Evolutionary conservation across 1,140 invertebrate genomes (phyloP).

Genomic region (Heliconius hermathena): DNA sequence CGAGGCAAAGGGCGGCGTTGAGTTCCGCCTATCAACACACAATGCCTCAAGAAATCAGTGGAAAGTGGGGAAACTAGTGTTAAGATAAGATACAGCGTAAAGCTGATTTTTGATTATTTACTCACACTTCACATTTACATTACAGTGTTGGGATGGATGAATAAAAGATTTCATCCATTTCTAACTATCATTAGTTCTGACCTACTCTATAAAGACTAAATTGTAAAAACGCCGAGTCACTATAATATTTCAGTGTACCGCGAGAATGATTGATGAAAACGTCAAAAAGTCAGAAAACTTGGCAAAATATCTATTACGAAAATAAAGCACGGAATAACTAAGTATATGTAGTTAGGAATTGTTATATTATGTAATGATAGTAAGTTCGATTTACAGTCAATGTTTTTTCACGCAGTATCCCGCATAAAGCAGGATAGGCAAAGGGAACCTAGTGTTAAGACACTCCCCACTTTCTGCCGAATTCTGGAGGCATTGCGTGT

Average conservation of each 20-base stretch:
- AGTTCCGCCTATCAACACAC: too few relatives aligned
- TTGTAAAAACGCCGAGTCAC: conserved; percentile 12
- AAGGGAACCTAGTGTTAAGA: too few relatives aligned
- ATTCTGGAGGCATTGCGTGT: too few relatives aligned
- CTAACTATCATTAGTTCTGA: background rate
- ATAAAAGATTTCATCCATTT: background rate
- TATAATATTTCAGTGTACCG: conserved; percentile 5
- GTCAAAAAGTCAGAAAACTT: background rate
- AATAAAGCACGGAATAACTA: background rate
- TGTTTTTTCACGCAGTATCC: too few relatives aligned
- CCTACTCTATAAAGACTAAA: background rate
- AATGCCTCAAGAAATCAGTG: too few relatives aligned
- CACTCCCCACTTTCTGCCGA: too few relatives aligned
- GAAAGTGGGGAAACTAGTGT: too few relatives aligned
- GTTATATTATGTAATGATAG: background rate
- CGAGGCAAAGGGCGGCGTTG: too few relatives aligned
- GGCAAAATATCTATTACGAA: background rate
- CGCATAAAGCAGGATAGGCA: too few relatives aligned
- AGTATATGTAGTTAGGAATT: background rate
- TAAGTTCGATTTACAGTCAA: background rate
- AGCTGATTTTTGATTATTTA: background rate
- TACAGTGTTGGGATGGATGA: background rate
- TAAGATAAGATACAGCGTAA: too few relatives aligned
- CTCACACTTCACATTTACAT: background rate
- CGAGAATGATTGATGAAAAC: conserved; percentile 1